These are phyloP conservation scores for Gyps fulvus DNA, from an alignment of 2,113 vertebrate species.

Conservation along the genomic window DNA sequence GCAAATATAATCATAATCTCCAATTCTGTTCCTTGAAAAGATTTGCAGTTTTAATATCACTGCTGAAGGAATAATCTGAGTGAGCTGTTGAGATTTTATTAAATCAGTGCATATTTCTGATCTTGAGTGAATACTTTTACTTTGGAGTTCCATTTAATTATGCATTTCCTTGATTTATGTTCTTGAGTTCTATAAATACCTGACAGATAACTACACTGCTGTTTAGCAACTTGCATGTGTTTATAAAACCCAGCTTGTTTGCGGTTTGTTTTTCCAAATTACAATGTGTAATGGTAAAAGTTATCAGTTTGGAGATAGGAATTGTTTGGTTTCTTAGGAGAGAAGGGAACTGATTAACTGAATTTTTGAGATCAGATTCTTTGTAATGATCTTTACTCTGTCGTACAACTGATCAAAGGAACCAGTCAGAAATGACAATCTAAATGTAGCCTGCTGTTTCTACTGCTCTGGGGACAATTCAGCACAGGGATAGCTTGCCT, in stretches of 20 bases:
- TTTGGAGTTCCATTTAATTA: background rate
- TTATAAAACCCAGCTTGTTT: background rate
- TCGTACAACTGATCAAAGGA: background rate
- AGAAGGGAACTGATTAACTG: background rate
- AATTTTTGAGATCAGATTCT: background rate
- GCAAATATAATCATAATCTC: background rate
- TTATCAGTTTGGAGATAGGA: background rate
- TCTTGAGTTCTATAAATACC: background rate
- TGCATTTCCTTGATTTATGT: background rate
- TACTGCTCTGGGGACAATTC: background rate
- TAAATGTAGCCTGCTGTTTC: background rate
- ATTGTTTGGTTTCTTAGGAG: background rate
- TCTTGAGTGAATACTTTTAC: accelerated
- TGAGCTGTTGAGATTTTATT: background rate
- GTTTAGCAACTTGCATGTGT: background rate
- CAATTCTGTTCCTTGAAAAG: background rate
- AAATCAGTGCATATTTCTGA: background rate
- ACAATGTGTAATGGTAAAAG: background rate
- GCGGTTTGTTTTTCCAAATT: background rate
- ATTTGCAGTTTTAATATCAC: background rate
- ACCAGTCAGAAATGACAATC: background rate
- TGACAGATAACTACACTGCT: background rate
- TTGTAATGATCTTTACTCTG: background rate
- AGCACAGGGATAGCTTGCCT: background rate
- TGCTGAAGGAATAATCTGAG: background rate